phyloP scores from a whole-genome alignment of 1,140 invertebrate species.

The Drosophila paulistorum region DNA sequence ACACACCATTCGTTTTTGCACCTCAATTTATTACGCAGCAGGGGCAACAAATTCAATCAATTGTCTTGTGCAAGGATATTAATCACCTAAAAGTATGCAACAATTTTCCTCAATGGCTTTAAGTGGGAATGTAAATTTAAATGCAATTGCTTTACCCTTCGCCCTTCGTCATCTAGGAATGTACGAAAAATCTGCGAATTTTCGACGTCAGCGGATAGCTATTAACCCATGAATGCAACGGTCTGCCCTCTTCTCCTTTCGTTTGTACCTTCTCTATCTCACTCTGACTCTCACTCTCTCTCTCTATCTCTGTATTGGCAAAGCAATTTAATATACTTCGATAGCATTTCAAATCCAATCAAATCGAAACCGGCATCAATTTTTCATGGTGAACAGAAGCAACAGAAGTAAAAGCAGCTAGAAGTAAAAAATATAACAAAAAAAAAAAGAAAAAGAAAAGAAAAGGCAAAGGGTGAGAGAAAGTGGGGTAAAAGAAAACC shows the following conservation, averaged over 20 bases:
- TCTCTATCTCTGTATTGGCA: slow-evolving; percentile 12
- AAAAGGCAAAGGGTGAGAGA: neutral
- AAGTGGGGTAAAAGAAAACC: neutral
- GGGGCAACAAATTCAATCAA: slow-evolving; percentile 9
- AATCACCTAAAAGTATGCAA: slow-evolving; percentile 26
- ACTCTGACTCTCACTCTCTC: neutral
- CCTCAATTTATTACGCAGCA: slow-evolving; percentile 38
- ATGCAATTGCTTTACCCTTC: slow-evolving; percentile 41
- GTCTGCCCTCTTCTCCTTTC: neutral
- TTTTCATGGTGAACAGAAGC: slow-evolving; percentile 49
- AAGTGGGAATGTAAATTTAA: slow-evolving; percentile 36
- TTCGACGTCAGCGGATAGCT: slow-evolving; percentile 39
- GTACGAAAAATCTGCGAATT: slow-evolving; percentile 26
- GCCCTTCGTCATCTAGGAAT: neutral
- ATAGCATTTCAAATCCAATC: slow-evolving; percentile 72
- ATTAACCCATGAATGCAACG: slow-evolving; percentile 49
- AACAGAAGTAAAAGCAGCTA: slow-evolving; percentile 14
- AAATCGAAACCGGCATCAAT: slow-evolving; percentile 68
- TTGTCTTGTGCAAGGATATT: slow-evolving; percentile 20
- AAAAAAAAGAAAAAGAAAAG: neutral
- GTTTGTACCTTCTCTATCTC: neutral
- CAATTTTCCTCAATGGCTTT: slow-evolving; percentile 1
- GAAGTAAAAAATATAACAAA: slow-evolving; percentile 3
- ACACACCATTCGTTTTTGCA: neutral
- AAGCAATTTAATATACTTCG: slow-evolving; percentile 65